Evolutionary conservation across 2,888 invertebrate species (phyloP).

Genomic region (Leptinotarsa haldemani): DNA sequence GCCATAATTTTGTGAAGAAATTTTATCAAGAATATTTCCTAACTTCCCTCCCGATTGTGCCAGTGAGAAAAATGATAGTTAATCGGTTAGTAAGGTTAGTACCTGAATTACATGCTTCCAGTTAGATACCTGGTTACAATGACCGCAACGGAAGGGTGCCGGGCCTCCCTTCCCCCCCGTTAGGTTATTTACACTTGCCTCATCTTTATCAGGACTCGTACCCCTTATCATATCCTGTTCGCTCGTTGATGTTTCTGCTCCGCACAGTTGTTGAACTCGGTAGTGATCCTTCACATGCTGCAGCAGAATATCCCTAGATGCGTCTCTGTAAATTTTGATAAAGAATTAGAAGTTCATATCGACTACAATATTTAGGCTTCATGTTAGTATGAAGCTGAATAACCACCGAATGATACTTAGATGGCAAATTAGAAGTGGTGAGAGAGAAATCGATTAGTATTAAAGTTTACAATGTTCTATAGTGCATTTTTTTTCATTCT

Average conservation of each 20-base stretch:
- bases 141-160: conserved; percentile 78
- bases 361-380: no score
- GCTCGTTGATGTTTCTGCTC: conserved; percentile 28
- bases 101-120: conserved; percentile 91
- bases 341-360: not conserved
- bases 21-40: not conserved
- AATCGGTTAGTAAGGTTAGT: conserved; percentile 65
- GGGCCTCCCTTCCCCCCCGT: conserved; percentile 59
- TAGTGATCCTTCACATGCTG: conserved; percentile 77
- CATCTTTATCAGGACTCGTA: conserved; percentile 64
- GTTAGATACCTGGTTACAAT: conserved; percentile 84
- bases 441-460: no score
- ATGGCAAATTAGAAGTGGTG: no score
- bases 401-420: no score
- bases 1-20: not conserved
- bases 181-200: conserved; percentile 68
- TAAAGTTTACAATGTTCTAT: no score
- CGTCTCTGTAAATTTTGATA: conserved; percentile 67
- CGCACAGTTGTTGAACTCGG: conserved; percentile 44
- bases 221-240: conserved; percentile 55
- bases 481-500: no score
- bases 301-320: conserved; percentile 74
- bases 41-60: conserved; percentile 22
- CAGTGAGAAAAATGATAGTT: conserved; percentile 35
- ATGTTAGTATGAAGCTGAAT: no score